These are phyloP conservation scores for Podarcis muralis DNA, from an alignment of 2,113 vertebrate species.

Conservation along the genomic window DNA sequence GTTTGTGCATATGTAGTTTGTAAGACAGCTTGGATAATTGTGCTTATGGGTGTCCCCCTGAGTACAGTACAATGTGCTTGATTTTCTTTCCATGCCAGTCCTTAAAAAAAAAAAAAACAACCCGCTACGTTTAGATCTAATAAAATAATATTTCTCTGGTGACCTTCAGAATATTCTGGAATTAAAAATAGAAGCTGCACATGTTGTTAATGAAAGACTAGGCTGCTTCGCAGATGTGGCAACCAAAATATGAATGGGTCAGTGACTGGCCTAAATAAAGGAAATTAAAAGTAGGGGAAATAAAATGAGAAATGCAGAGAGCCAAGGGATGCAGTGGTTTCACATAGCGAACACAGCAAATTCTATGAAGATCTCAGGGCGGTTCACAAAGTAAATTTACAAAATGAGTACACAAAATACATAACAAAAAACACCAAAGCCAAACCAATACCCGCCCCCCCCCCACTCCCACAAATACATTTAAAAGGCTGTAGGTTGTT, in stretches of 20 bases:
- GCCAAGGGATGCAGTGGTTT: too few species aligned
- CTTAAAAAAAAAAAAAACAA: fast-evolving
- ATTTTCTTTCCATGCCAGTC: background rate
- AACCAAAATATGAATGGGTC: background rate
- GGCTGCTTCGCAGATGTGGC: background rate
- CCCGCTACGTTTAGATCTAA: background rate
- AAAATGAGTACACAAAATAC: too few species aligned
- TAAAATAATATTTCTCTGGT: background rate
- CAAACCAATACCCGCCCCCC: too few species aligned
- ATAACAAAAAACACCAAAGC: too few species aligned
- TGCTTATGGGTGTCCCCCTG: background rate
- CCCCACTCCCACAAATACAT: too few species aligned
- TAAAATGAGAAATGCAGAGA: background rate
- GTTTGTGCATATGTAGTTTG: fast-evolving
- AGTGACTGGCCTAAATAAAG: background rate
- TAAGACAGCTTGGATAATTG: background rate
- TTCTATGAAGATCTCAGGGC: too few species aligned
- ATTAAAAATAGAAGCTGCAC: background rate
- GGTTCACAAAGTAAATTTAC: too few species aligned
- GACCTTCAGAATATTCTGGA: background rate
- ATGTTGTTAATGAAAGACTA: background rate
- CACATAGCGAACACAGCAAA: too few species aligned
- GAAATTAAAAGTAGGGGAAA: background rate
- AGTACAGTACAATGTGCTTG: fast-evolving
- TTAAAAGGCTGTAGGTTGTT: too few species aligned